Conservation (phyloP, 2,888 invertebrate genomes). For the Metalampra italica region DNA sequence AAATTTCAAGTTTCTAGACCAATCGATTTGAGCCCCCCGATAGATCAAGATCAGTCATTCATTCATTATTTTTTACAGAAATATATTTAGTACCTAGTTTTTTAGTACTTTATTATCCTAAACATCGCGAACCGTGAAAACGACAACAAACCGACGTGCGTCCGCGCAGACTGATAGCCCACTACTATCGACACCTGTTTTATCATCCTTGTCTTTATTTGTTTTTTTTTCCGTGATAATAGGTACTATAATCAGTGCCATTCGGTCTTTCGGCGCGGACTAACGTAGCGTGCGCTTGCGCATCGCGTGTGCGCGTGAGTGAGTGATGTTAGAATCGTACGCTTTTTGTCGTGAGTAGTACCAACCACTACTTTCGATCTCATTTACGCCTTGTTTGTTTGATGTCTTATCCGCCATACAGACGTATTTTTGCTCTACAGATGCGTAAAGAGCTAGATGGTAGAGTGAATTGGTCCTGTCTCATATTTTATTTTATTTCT, state of each 20-base stretch:
- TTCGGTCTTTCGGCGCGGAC: slow-evolving; percentile 37
- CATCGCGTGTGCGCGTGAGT: background rate
- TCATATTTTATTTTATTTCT: no score
- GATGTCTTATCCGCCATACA: no score
- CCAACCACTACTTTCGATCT: background rate
- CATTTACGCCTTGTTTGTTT: background rate
- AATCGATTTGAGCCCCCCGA: no score
- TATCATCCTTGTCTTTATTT: slow-evolving; percentile 41
- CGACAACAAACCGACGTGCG: slow-evolving; percentile 15
- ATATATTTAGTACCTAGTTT: no score
- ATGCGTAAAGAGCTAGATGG: no score
- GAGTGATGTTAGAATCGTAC: background rate
- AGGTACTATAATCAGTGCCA: slow-evolving; percentile 48
- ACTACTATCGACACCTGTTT: slow-evolving; percentile 28
- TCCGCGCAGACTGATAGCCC: slow-evolving; percentile 12
- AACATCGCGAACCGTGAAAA: no score
- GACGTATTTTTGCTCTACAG: no score
- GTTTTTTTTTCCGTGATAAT: slow-evolving; percentile 59
- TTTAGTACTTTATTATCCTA: no score
- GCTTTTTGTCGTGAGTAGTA: background rate
- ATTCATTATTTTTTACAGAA: no score
- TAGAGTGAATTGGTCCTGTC: no score
- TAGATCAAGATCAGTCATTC: no score
- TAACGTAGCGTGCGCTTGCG: slow-evolving; percentile 30
- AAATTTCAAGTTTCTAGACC: no score